A percentile compares a stretch with the other conserved stretches of the same genome.
These are phyloP conservation scores for Hyaena hyaena DNA, from an alignment of 2,113 vertebrate genomes.

Conservation along the genomic window DNA sequence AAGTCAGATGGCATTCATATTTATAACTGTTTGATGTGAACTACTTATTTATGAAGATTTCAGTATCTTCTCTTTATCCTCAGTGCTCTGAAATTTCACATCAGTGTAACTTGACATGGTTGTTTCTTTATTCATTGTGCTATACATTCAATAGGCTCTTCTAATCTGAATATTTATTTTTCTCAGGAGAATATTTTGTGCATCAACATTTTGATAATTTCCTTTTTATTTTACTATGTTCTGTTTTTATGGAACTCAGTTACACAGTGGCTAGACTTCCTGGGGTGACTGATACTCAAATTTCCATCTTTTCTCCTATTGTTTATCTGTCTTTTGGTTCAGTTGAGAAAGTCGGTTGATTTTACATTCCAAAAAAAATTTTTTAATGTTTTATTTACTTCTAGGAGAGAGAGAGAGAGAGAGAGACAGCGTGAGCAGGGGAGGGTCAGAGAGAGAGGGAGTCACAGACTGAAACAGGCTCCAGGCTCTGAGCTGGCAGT, in stretches of 20 bases:
- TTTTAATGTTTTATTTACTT: too few relatives aligned
- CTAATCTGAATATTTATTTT: neutral
- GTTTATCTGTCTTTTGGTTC: slow-evolving; percentile 9
- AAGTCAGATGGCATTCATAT: neutral
- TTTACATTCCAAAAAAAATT: neutral
- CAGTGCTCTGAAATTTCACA: neutral
- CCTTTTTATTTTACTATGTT: neutral
- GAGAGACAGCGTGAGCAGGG: too few relatives aligned
- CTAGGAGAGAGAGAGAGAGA: too few relatives aligned
- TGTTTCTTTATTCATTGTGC: neutral
- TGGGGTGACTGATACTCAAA: neutral
- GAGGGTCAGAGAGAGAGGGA: too few relatives aligned
- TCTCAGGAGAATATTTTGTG: neutral
- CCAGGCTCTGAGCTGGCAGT: too few relatives aligned
- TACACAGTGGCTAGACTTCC: neutral
- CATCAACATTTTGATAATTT: slow-evolving; percentile 32
- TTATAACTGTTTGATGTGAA: neutral
- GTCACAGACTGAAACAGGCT: too few relatives aligned
- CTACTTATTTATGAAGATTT: neutral
- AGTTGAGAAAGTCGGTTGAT: neutral
- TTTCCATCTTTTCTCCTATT: neutral
- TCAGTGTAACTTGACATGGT: neutral
- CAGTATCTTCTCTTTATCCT: neutral
- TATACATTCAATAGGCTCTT: neutral
- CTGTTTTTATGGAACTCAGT: neutral